phyloP scores from a whole-genome alignment of 2,888 invertebrate genomes.

The Ecdyonurus torrentis region DNA sequence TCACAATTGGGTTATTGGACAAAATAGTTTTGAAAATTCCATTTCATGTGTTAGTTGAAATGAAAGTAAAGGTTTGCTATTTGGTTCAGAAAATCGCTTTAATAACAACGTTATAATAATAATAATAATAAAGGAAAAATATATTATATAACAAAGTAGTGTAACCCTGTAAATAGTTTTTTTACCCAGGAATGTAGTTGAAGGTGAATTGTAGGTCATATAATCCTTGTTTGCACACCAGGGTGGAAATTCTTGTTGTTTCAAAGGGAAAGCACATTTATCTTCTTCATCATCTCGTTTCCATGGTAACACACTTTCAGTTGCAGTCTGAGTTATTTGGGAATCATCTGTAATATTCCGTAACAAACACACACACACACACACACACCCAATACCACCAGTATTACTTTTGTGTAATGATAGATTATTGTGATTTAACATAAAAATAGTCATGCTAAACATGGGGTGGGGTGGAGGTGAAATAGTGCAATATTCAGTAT shows the following conservation, averaged over 20 bases:
- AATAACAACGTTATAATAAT: neutral
- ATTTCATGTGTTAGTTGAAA: too few species aligned
- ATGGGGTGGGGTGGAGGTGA: too few species aligned
- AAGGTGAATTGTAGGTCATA: slow-evolving; percentile 77
- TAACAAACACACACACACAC: too few species aligned
- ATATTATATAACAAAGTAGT: neutral
- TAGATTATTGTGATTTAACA: too few species aligned
- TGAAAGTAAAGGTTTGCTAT: too few species aligned
- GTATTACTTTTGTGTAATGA: too few species aligned
- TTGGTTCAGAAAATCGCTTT: too few species aligned
- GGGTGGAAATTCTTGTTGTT: slow-evolving; percentile 80
- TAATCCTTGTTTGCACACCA: slow-evolving; percentile 95
- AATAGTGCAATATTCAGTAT: too few species aligned
- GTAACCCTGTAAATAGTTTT: slow-evolving; percentile 5
- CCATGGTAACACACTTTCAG: slow-evolving; percentile 85
- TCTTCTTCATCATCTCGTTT: slow-evolving; percentile 63
- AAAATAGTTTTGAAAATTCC: too few species aligned
- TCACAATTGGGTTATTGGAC: too few species aligned
- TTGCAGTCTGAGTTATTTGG: slow-evolving; percentile 70
- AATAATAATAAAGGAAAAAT: neutral
- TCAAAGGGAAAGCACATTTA: slow-evolving; percentile 43
- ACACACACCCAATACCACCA: too few species aligned
- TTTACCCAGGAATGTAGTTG: slow-evolving; percentile 77
- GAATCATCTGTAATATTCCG: slow-evolving; percentile 37
- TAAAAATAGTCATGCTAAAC: too few species aligned